Evolutionary conservation across 2,113 vertebrate genomes (phyloP).

Genomic region (Rattus rattus): DNA sequence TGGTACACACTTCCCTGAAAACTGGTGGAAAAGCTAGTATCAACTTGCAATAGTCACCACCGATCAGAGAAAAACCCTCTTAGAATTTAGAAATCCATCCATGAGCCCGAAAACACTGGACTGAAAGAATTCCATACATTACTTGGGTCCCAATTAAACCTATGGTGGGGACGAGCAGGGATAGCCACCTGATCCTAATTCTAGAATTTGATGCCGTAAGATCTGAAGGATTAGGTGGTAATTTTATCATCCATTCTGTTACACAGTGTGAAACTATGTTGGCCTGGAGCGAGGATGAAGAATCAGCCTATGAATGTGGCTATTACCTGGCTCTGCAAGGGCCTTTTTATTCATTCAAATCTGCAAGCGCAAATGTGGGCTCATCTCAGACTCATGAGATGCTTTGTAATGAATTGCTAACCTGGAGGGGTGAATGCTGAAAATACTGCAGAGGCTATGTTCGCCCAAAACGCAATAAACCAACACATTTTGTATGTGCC

Average conservation of each 20-base stretch:
- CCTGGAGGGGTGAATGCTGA: slow-evolving; percentile 68
- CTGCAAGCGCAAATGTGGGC: slow-evolving; percentile 69
- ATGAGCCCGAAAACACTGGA: slow-evolving; percentile 43
- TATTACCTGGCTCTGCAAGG: slow-evolving; percentile 76
- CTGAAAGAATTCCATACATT: slow-evolving; percentile 67
- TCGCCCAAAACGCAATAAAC: slow-evolving; percentile 22
- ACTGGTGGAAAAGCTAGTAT: background rate
- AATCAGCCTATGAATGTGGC: slow-evolving; percentile 64
- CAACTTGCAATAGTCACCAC: background rate
- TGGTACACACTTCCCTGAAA: slow-evolving; percentile 28
- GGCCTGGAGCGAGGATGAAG: slow-evolving; percentile 77
- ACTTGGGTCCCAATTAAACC: slow-evolving; percentile 64
- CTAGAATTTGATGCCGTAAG: slow-evolving; percentile 63
- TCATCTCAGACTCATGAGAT: slow-evolving; percentile 70
- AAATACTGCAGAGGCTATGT: slow-evolving; percentile 56
- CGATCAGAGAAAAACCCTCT: slow-evolving; percentile 58
- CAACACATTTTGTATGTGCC: slow-evolving; percentile 51
- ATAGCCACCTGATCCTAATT: background rate
- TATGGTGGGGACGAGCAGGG: background rate
- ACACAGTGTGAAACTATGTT: slow-evolving; percentile 39
- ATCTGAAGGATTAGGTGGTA: slow-evolving; percentile 66
- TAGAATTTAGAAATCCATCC: slow-evolving; percentile 73
- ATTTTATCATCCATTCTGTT: slow-evolving; percentile 76
- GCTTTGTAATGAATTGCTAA: slow-evolving; percentile 80
- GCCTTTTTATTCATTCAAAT: slow-evolving; percentile 83